These are phyloP conservation scores for Cephus cinctus DNA, from an alignment of 1,140 invertebrate species.

Conservation along the genomic window DNA sequence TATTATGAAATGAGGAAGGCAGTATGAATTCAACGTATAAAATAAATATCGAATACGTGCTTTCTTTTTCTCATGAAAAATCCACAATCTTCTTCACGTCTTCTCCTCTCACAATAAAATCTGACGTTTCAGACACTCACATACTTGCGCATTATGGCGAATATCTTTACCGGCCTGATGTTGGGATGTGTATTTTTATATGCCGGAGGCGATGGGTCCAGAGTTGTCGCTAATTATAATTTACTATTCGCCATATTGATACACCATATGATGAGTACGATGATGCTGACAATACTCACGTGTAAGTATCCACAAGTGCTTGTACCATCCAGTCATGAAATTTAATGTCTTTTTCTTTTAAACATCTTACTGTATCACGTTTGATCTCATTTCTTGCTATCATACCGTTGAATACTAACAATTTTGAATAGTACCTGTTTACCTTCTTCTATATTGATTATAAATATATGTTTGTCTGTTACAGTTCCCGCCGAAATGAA, in stretches of 20 bases:
- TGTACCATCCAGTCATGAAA: too few species aligned
- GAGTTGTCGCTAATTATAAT: conserved; percentile 80
- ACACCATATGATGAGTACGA: conserved; percentile 81
- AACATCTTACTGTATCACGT: not conserved
- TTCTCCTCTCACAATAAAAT: too few species aligned
- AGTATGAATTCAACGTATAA: too few species aligned
- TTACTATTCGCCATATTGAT: conserved; percentile 78
- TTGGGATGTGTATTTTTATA: conserved; percentile 70
- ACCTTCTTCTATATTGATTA: too few species aligned
- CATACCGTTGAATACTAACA: too few species aligned
- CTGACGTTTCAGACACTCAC: conserved; percentile 78
- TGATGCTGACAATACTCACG: conserved; percentile 82
- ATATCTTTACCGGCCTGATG: conserved; percentile 71
- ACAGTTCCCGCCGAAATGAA: conserved; percentile 91
- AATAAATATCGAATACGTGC: conserved; percentile 7
- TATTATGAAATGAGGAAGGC: too few species aligned
- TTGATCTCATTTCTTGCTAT: not conserved
- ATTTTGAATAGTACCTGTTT: too few species aligned
- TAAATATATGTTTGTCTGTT: too few species aligned
- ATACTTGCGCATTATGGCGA: conserved; percentile 75
- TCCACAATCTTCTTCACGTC: not conserved
- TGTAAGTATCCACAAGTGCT: conserved; percentile 60
- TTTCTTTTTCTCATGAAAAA: not conserved
- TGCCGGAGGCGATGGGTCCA: conserved; percentile 68
- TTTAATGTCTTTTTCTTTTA: not conserved